Base-by-base conservation (phyloP, 2,113 vertebrate genomes). In the Balaeniceps rex region DNA sequence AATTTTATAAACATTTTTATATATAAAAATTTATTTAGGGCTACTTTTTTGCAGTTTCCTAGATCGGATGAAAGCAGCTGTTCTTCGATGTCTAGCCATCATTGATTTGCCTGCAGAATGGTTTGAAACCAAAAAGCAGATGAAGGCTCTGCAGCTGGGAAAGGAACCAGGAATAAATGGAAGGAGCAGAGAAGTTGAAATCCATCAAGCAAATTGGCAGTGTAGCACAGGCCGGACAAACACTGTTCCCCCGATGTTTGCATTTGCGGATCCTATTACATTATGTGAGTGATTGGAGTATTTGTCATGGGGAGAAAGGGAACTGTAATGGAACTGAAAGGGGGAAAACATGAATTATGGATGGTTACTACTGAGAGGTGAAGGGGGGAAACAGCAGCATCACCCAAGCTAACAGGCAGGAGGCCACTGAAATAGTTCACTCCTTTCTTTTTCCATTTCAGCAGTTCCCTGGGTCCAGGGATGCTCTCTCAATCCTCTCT, bases 331-430 rank as follows among this genome's bases (percentile, higher is more conserved):
- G 88, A 94, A 93, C 75, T 77, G 84, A 80, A 70, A 80, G 7
- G 71, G 66, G 49, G 36, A 65, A 88, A 94, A 69, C 36, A 92
- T 92, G 83, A 95, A 93, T 94, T 94, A 94, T 79, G 34, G 71
- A 90, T 96, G 54, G 47, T 79, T 80, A 80, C 66, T 69, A 49
- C n/a, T 21, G 54, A 44, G 90, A 64, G 14, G 0, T 72, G 57
- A 68, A 78, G 29, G 6, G 11, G 51, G 19, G 36, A 46, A 90
- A 52, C 17, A 80, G 58, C 58, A 70, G 46, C 71, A 75, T 69
- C 54, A 68, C 55, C 75, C 87, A 57, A 83, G 52, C 72, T 75
- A 80, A 42, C 12, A 83, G 49, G 46, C 70, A 72, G 82, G 22
- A 93, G 49, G 55, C 40, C 75, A 76, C 0, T 36, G 34, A 54